Evolutionary conservation across 2,113 vertebrate genomes (phyloP).

Genomic region (Corydoras sp.): DNA sequence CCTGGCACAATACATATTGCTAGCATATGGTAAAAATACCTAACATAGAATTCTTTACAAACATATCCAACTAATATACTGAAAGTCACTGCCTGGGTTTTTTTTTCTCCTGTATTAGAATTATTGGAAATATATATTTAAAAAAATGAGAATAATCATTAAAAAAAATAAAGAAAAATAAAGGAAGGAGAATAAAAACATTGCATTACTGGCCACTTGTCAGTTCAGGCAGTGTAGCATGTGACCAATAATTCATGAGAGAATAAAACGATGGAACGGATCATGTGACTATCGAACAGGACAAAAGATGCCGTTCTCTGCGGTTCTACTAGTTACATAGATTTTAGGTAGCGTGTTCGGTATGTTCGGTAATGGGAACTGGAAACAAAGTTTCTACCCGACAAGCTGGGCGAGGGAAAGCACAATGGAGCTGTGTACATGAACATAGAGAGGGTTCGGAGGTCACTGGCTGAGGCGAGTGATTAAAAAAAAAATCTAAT

Average conservation of each 20-base stretch:
- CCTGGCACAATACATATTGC: slow-evolving; percentile 85
- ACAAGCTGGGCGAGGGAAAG: neutral
- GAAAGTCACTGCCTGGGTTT: slow-evolving; percentile 52
- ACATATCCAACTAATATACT: slow-evolving; percentile 74
- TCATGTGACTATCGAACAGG: slow-evolving; percentile 2
- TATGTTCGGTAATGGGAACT: slow-evolving; percentile 1
- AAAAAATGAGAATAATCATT: no score
- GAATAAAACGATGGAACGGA: slow-evolving; percentile 46
- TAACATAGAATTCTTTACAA: slow-evolving; percentile 81
- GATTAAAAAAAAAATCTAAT: slow-evolving; percentile 65
- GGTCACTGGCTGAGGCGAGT: slow-evolving; percentile 37
- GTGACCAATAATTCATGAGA: slow-evolving; percentile 51
- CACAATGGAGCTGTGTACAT: neutral
- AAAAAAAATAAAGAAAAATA: no score
- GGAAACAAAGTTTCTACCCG: neutral
- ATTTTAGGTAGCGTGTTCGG: neutral
- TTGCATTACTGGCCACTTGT: slow-evolving; percentile 63
- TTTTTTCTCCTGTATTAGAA: slow-evolving; percentile 17
- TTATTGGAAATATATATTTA: slow-evolving; percentile 9
- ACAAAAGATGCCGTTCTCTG: slow-evolving; percentile 17
- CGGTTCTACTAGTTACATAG: neutral
- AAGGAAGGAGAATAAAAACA: slow-evolving; percentile 18
- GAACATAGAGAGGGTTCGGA: neutral
- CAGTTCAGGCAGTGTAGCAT: slow-evolving; percentile 61
- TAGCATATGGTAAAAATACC: slow-evolving; percentile 85